Base-by-base conservation (phyloP, 2,113 vertebrate genomes). In the Oreochromis niloticus region DNA sequence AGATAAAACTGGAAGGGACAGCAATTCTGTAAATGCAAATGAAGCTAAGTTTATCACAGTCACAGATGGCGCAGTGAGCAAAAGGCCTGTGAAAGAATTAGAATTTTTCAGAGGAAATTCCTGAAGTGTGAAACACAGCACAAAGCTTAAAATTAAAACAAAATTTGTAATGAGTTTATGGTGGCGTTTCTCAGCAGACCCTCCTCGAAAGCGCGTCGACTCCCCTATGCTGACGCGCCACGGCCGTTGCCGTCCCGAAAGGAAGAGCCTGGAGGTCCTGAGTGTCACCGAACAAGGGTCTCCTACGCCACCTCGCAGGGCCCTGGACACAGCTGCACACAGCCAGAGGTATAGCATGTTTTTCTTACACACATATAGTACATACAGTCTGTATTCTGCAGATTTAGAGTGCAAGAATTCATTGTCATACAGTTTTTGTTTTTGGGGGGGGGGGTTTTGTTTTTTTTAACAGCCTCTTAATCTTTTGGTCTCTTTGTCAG, bases 241-340 rank as follows among this genome's bases (percentile, higher is more conserved):
- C 0, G 98, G 98, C 48, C 98, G 98, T 85, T 97, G 97, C 34
- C 95, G 98, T 59, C 98, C 98, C 0, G 98, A 98, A 92, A 96
- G 98, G 93, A 98, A 98, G 92, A 98, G 97, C 90, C 96, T 98
- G 94, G 98, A 98, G 93, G 98, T 98, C 22, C 95, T 98, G 80
- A 98, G 97, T 82, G 97, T 98, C 81, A 98, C 97, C 0, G 98
- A 98, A 78, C 97, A 98, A 27, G 97, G 98, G 71, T 98, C 98
- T 81, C 98, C 98, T 0, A 98, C 97, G 54, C 97, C 97, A 4
- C 97, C 97, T 16, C 97, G 98, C 87, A 95, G 98, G 89, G 97
- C 97, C 79, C 95, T 98, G 89, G 98, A 98, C 91, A 97, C 97
- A 93, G 97, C 97, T 88, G 97, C 97, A 87, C 98, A 98, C 96